Evolutionary conservation across 2,113 vertebrate genomes (phyloP).

Genomic region (Cercocebus atys): DNA sequence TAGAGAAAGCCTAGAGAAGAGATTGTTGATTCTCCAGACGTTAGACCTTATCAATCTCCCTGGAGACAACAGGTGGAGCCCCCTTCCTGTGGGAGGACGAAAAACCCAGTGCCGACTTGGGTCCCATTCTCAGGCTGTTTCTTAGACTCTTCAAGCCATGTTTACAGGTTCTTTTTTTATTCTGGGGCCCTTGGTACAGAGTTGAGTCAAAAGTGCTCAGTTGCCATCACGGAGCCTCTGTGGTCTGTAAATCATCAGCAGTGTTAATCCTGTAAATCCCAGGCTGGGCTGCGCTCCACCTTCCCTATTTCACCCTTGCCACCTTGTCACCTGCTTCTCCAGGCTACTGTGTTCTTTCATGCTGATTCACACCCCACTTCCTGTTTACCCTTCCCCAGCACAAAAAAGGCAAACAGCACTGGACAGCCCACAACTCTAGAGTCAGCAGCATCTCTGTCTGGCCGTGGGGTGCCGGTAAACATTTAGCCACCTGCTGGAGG

Average conservation of each 20-base stretch:
- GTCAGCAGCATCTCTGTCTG: too few relatives aligned
- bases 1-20: background rate
- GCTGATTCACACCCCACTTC: background rate
- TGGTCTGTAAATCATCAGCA: background rate
- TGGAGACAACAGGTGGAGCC: background rate
- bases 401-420: background rate
- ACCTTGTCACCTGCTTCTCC: background rate
- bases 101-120: background rate
- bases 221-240: accelerated
- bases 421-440: background rate
- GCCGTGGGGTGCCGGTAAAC: background rate
- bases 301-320: background rate
- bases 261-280: background rate
- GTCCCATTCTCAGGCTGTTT: background rate
- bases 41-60: background rate
- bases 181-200: accelerated
- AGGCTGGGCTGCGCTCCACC: too few relatives aligned
- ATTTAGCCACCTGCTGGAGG: background rate
- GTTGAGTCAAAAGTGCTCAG: background rate
- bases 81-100: background rate
- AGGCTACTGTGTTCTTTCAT: background rate
- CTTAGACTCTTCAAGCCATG: background rate
- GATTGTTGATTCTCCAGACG: background rate
- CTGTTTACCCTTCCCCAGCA: background rate
- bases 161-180: background rate